Evolutionary conservation across 2,113 vertebrate genomes (phyloP).

Genomic region (Merops nubicus): DNA sequence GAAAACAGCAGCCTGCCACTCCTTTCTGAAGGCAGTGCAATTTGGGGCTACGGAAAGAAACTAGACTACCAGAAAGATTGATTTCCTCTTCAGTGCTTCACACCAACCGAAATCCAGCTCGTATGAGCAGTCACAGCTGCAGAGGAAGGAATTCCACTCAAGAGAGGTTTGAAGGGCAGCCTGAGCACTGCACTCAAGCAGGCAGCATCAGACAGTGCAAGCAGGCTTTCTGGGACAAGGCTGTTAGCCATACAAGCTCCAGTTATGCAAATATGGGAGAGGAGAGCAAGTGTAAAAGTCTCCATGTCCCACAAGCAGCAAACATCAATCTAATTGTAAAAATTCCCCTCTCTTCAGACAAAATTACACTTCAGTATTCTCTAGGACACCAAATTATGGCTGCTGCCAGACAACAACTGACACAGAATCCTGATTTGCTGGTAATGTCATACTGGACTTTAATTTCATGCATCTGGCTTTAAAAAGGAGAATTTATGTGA

Average conservation of each 20-base stretch:
- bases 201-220: background rate
- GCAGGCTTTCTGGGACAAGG: background rate
- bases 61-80: background rate
- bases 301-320: background rate
- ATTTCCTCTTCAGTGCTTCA: background rate
- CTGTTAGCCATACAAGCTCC: background rate
- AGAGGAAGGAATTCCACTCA: background rate
- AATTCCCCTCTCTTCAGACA: background rate
- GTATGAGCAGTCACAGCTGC: background rate
- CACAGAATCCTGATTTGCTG: background rate
- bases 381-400: background rate
- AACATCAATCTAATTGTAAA: background rate
- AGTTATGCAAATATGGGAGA: background rate
- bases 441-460: no score
- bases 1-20: background rate
- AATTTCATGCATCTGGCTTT: background rate
- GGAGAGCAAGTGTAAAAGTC: background rate
- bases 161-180: background rate
- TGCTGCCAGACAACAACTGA: background rate
- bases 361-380: background rate
- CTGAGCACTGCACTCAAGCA: background rate
- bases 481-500: background rate
- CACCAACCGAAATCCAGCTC: background rate
- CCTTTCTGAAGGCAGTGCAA: background rate
- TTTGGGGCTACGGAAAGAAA: background rate